A percentile compares a stretch with the other conserved stretches of the same genome.
Conservation (phyloP, 2,888 invertebrate genomes). For the Anthrax anthrax region DNA sequence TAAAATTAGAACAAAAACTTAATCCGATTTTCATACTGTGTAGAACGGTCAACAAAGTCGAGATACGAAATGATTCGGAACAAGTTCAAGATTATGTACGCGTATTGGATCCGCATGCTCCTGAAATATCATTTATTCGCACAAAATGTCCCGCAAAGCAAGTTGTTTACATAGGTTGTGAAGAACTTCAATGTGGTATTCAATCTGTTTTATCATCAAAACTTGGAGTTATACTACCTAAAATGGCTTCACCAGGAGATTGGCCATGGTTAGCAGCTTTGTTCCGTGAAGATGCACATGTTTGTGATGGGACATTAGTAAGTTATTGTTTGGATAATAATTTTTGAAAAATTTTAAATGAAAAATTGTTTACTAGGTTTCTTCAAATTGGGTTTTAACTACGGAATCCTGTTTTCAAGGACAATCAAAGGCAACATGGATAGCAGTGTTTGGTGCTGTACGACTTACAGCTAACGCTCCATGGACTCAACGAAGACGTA, state of each 20-base stretch:
- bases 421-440: conserved; percentile 79
- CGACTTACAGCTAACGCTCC: conserved; percentile 66
- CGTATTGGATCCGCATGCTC: conserved; percentile 65
- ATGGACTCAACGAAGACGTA: conserved; percentile 73
- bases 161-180: conserved; percentile 67
- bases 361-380: conserved; percentile 24
- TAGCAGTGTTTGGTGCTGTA: conserved; percentile 60
- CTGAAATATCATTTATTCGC: conserved; percentile 68
- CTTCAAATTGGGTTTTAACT: conserved; percentile 70
- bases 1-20: background rate
- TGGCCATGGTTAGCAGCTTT: conserved; percentile 90
- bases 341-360: too few relatives aligned
- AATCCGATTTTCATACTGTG: conserved; percentile 7
- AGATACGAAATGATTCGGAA: conserved; percentile 46
- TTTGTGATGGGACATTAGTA: conserved; percentile 76
- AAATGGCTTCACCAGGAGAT: conserved; percentile 65
- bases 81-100: conserved; percentile 54
- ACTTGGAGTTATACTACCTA: conserved; percentile 38
- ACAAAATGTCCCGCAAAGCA: conserved; percentile 59
- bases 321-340: conserved; percentile 1
- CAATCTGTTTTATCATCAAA: conserved; percentile 40
- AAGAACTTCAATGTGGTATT: conserved; percentile 59
- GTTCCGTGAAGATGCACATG: conserved; percentile 69
- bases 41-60: conserved; percentile 56
- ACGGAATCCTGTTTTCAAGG: conserved; percentile 81